Conservation (phyloP, 2,888 invertebrate species). For the Idaea straminata region DNA sequence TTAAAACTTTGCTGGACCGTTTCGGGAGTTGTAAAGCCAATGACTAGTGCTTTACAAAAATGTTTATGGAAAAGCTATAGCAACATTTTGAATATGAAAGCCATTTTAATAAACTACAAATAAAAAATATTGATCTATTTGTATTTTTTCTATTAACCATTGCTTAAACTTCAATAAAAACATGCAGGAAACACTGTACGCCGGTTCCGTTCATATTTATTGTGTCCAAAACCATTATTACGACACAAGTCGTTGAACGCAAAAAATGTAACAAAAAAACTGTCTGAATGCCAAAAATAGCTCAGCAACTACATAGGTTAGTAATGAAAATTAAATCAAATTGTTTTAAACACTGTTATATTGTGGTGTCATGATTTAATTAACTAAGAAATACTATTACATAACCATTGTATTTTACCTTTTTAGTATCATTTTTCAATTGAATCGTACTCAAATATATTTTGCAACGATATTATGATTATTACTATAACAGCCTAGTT, state of each 20-base stretch:
- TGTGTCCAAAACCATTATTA: conserved; percentile 55
- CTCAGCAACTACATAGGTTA: not conserved
- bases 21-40: conserved; percentile 46
- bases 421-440: not conserved
- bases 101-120: not conserved
- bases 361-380: not conserved
- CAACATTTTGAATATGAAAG: not conserved
- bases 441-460: not conserved
- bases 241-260: conserved; percentile 61
- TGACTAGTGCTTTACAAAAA: conserved; percentile 6
- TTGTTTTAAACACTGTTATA: conserved; percentile 14
- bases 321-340: conserved; percentile 25
- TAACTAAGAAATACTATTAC: not conserved
- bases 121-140: not conserved
- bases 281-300: conserved; percentile 44
- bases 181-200: conserved; percentile 33
- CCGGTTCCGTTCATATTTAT: conserved; percentile 48
- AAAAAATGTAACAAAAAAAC: conserved; percentile 42
- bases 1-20: conserved; percentile 58
- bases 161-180: conserved; percentile 2
- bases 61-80: not conserved
- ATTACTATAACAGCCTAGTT: too few relatives aligned
- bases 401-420: not conserved
- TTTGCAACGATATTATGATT: too few relatives aligned
- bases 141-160: not conserved